Conservation (phyloP, 2,888 invertebrate genomes). For the Apodemia zela region DNA sequence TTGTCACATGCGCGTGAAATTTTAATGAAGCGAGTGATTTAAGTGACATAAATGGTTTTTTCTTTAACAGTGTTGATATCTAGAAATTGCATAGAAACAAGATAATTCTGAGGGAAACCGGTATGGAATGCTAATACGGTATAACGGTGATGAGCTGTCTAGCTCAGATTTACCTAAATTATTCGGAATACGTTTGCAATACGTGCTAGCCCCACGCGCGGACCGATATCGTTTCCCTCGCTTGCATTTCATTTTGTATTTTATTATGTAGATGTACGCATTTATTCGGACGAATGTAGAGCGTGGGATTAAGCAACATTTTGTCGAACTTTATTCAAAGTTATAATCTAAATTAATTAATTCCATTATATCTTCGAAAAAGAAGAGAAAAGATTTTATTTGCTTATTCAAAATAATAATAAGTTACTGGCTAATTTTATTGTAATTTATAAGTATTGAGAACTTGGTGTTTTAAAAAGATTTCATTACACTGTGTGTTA, state of each 20-base stretch:
- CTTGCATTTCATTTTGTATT: slow-evolving; percentile 21
- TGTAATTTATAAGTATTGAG: no score
- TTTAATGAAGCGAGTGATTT: slow-evolving; percentile 43
- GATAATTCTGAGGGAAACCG: slow-evolving; percentile 57
- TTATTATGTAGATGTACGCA: slow-evolving; percentile 26
- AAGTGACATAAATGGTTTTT: slow-evolving; percentile 37
- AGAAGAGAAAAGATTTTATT: no score
- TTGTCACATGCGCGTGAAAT: slow-evolving; percentile 32
- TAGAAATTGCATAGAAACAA: slow-evolving; percentile 60
- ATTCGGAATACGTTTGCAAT: slow-evolving; percentile 62
- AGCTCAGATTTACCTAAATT: slow-evolving; percentile 69
- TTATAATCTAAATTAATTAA: not conserved
- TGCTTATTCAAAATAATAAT: no score
- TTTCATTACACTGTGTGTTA: no score
- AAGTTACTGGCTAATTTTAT: no score
- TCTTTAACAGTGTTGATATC: slow-evolving; percentile 43
- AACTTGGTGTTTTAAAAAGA: no score
- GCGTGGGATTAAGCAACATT: slow-evolving; percentile 36
- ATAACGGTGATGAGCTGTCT: slow-evolving; percentile 67
- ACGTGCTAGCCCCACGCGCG: slow-evolving; percentile 51
- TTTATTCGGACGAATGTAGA: slow-evolving; percentile 33
- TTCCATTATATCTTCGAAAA: not conserved
- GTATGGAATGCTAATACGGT: slow-evolving; percentile 58
- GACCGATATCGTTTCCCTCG: slow-evolving; percentile 38
- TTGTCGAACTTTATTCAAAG: not conserved